Evolutionary conservation across 2,113 vertebrate species (phyloP), one percentile per base, ranked within the genome.

Genomic region (Ailurus styani): DNA sequence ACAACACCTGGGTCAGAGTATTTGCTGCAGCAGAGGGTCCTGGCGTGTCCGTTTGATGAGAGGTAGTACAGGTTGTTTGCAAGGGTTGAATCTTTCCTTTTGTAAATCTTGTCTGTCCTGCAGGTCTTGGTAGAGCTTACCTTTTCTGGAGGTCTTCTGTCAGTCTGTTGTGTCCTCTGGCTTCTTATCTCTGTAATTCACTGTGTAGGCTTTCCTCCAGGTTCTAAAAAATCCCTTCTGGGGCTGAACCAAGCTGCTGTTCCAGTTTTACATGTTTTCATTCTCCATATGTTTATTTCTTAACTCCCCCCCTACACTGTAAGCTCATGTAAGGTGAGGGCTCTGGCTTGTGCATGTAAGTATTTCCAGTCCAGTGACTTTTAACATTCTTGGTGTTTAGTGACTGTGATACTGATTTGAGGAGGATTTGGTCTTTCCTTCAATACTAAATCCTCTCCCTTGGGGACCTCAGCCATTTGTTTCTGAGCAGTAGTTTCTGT

Each of bases 211-310:
- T 83, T 57, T 90, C 73, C 72, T 94, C 66, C 25, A 87, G 57
- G 42, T 62, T 89, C 87, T 92, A 52, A 23, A 57, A 85, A 77
- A 50, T 90, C 47, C 73, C 57, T 95, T 94, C 72, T 86, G 83
- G 50, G 42, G 37, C 75, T n/a, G 72, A 96, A 81, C 75, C 55
- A 90, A 95, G 78, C 73, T 95, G 42, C 81, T 75, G 40, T 57
- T 96, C 88, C 55, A 79, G 6, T 85, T 96, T 87, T 73, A 40
- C 87, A 37, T 47, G n/a, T 92, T 95, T 78, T 72, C 52, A 86
- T 54, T 62, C 45, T 82, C 37, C 47, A 8, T 81, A 31, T 45
- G 60, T 87, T 95, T 68, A 1, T 77, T 54, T 79, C 55, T 75
- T 29, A 57, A 85, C 27, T 57, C 42, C 34, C 23, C 27, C 62